Percentiles rank a stretch among this genome's conserved stretches.
Evolutionary conservation across 2,113 vertebrate species (phyloP).

Genomic region (Kobus ellipsiprymnus): DNA sequence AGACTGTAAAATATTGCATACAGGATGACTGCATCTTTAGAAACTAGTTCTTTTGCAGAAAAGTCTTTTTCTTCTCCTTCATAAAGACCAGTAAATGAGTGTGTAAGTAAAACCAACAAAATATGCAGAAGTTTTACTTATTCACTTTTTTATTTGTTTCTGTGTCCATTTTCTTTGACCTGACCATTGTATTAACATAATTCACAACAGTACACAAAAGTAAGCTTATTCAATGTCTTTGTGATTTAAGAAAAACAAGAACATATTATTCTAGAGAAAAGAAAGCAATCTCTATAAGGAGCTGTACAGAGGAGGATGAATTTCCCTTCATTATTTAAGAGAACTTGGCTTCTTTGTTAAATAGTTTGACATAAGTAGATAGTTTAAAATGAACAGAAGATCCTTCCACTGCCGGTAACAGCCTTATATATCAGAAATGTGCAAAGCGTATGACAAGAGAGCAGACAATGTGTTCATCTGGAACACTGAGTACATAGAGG

Average conservation of each 20-base stretch:
- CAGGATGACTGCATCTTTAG: not conserved
- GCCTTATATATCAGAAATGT: not conserved
- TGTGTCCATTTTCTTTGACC: not conserved
- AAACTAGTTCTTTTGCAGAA: not conserved
- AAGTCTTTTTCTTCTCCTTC: not conserved
- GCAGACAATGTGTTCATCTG: not conserved
- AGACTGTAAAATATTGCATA: not conserved
- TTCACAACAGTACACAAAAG: not conserved
- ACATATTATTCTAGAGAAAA: not conserved
- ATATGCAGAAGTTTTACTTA: not conserved
- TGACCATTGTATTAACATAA: not conserved
- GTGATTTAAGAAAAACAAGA: not conserved
- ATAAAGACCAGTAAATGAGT: not conserved
- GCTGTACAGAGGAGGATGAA: not conserved
- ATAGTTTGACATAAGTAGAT: not conserved
- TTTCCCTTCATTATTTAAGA: not conserved
- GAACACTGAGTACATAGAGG: not conserved
- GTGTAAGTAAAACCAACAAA: not conserved
- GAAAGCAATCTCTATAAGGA: not conserved
- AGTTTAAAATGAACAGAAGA: not conserved
- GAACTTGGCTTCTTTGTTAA: not conserved
- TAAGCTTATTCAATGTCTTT: not conserved
- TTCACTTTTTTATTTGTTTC: not conserved
- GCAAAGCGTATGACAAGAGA: not conserved
- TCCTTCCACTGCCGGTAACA: not conserved